phyloP scores from a whole-genome alignment of 2,797 vertebrate species.

The Antennarius maculatus region DNA sequence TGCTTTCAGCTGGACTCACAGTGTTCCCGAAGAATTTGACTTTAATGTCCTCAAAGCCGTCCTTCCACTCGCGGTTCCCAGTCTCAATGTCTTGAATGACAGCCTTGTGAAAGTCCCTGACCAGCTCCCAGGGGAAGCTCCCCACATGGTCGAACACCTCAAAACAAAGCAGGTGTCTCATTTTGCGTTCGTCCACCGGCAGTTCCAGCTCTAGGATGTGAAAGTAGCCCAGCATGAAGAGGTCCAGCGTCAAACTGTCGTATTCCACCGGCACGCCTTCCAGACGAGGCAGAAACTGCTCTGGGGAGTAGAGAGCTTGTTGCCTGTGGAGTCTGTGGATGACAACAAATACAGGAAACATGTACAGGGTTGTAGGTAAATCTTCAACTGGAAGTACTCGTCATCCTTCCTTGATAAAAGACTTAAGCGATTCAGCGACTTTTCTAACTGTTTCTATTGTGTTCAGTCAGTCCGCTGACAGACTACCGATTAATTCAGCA shows the following conservation, averaged over 20 bases:
- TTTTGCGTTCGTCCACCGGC: constrained; percentile 88
- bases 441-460: neutral
- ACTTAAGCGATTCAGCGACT: too few species aligned
- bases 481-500: neutral
- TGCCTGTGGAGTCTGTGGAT: constrained; percentile 77
- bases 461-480: neutral
- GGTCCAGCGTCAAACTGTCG: constrained; percentile 88
- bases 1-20: constrained; percentile 19
- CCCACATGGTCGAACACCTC: constrained; percentile 96
- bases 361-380: neutral
- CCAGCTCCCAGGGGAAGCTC: constrained; percentile 89
- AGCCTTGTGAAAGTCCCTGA: constrained; percentile 90
- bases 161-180: constrained; percentile 94
- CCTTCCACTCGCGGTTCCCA: constrained; percentile 89
- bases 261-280: constrained; percentile 84
- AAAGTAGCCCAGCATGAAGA: constrained; percentile 98
- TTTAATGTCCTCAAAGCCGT: constrained; percentile 95
- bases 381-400: too few species aligned
- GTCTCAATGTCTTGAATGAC: constrained; percentile 91
- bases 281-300: constrained; percentile 89
- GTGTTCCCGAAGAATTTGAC: constrained; percentile 85
- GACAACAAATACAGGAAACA: neutral
- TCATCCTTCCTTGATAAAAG: neutral
- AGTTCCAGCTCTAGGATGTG: constrained; percentile 94
- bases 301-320: constrained; percentile 86